A percentile compares a stretch with the other conserved stretches of the same genome.
These are phyloP conservation scores for Seira musarum DNA, from an alignment of 2,888 invertebrate species.

Conservation along the genomic window DNA sequence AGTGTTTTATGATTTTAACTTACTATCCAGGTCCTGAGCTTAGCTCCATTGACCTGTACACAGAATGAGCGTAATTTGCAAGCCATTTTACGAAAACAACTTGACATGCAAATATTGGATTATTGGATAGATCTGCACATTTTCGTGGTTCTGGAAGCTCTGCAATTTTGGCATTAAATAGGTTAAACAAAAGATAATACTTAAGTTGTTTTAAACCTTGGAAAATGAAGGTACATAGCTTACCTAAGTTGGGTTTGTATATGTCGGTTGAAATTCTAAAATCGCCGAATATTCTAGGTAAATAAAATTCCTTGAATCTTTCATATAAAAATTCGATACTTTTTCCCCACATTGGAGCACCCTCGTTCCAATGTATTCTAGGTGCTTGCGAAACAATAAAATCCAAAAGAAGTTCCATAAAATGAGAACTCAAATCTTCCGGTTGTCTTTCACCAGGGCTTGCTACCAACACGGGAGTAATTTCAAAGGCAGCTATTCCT, in stretches of 20 bases:
- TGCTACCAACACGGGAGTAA: slow-evolving; percentile 82
- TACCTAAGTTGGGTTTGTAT: slow-evolving; percentile 86
- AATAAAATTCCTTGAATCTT: slow-evolving; percentile 90
- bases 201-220: slow-evolving; percentile 1
- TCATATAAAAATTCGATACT: slow-evolving; percentile 92
- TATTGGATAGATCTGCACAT: slow-evolving; percentile 70
- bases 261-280: slow-evolving; percentile 79
- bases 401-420: slow-evolving; percentile 90
- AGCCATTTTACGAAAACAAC: slow-evolving; percentile 93
- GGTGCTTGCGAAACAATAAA: slow-evolving; percentile 88
- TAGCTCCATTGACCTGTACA: slow-evolving; percentile 64
- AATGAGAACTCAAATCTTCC: slow-evolving; percentile 88
- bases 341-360: slow-evolving; percentile 63
- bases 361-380: slow-evolving; percentile 68
- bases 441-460: slow-evolving; percentile 82
- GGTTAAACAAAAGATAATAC: slow-evolving; percentile 31
- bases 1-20: slow-evolving; percentile 1
- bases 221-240: slow-evolving; percentile 71
- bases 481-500: slow-evolving; percentile 78
- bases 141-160: slow-evolving; percentile 80
- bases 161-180: too few species aligned
- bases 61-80: slow-evolving; percentile 85
- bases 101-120: slow-evolving; percentile 81
- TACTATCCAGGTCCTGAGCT: slow-evolving; percentile 45
- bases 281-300: slow-evolving; percentile 90